A percentile compares a stretch with the other conserved stretches of the same genome.
Conservation (phyloP, 30 jellyfish, hydroid and myxozoan species). For the Catostylus mosaicus region DNA sequence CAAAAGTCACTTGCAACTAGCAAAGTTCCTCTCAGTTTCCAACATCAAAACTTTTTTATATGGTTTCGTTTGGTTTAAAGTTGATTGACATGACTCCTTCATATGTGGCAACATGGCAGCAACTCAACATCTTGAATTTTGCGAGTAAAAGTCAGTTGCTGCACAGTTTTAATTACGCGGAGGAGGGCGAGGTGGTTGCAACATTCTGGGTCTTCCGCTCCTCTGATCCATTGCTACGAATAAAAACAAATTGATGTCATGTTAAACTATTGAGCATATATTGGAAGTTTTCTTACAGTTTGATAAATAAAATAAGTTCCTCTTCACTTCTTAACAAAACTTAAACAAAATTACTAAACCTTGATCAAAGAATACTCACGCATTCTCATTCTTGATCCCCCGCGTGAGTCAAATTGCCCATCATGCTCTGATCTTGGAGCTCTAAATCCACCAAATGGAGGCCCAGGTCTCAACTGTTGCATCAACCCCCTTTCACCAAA, state of each 20-base stretch:
- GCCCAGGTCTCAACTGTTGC: slow-evolving; percentile 49
- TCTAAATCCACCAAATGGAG: slow-evolving; percentile 48
- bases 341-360: not conserved
- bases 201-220: slow-evolving; percentile 48
- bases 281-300: not conserved
- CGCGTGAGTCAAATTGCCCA: slow-evolving; percentile 47
- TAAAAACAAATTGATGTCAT: not conserved
- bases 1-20: too few relatives aligned
- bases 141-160: not conserved
- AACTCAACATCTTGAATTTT: too few relatives aligned
- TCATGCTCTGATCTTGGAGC: slow-evolving; percentile 38
- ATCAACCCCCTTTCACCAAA: slow-evolving; percentile 49
- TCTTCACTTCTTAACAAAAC: not conserved
- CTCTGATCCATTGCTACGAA: slow-evolving; percentile 43
- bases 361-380: slow-evolving; percentile 23
- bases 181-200: slow-evolving; percentile 62
- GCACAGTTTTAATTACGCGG: slow-evolving; percentile 5
- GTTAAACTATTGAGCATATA: not conserved
- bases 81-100: too few relatives aligned
- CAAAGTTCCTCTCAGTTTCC: too few relatives aligned
- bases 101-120: not conserved
- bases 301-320: not conserved
- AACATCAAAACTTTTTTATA: too few relatives aligned
- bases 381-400: slow-evolving; percentile 58
- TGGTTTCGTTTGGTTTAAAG: too few relatives aligned